These are phyloP conservation scores for Carapus acus DNA, from an alignment of 2,797 vertebrate genomes.

Conservation along the genomic window DNA sequence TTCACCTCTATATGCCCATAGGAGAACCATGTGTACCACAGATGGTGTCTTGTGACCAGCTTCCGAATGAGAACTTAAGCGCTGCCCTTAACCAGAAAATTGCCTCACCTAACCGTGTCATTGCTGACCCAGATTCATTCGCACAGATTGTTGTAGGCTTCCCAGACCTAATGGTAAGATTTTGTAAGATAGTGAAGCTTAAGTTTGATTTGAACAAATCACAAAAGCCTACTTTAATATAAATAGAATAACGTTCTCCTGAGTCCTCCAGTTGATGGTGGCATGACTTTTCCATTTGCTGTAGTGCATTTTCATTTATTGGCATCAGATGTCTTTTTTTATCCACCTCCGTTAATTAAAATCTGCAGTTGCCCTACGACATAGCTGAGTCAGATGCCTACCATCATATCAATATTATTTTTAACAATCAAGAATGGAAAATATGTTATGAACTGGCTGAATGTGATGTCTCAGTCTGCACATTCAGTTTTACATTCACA, in stretches of 20 bases:
- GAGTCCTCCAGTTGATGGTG: too few relatives aligned
- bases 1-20: constrained; percentile 47
- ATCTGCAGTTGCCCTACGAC: too few relatives aligned
- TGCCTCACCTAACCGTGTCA: constrained; percentile 85
- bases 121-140: constrained; percentile 78
- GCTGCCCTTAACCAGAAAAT: constrained; percentile 89
- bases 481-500: not conserved
- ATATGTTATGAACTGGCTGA: not conserved
- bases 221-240: too few relatives aligned
- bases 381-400: too few relatives aligned
- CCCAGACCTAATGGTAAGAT: constrained; percentile 91
- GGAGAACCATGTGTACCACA: constrained; percentile 69
- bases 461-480: not conserved
- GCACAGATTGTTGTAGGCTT: constrained; percentile 86
- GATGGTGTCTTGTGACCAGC: constrained; percentile 81
- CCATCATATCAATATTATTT: too few relatives aligned
- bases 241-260: too few relatives aligned
- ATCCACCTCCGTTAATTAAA: too few relatives aligned
- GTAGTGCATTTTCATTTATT: too few relatives aligned
- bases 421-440: too few relatives aligned
- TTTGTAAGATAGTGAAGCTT: not conserved
- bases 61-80: constrained; percentile 89
- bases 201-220: too few relatives aligned
- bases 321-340: too few relatives aligned
- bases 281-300: too few relatives aligned